Evolutionary conservation across 2,888 invertebrate species (phyloP).

Genomic region (Lasioglossum lativentre): DNA sequence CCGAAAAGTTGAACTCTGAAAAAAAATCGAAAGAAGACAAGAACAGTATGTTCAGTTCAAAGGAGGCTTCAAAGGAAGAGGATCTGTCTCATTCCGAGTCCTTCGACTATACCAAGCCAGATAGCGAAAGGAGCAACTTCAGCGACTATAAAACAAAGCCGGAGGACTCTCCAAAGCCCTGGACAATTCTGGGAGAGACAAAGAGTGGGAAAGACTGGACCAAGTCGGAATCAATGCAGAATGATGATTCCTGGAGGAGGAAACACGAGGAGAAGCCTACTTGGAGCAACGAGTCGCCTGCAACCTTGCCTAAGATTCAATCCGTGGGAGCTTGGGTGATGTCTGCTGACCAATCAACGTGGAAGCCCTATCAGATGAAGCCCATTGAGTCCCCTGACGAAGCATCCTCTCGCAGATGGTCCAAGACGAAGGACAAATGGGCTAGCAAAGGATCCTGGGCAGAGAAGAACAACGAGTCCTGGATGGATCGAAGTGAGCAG

Average conservation of each 20-base stretch:
- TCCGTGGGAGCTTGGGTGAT: slow-evolving; percentile 74
- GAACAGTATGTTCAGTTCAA: slow-evolving; percentile 10
- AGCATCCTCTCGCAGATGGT: slow-evolving; percentile 53
- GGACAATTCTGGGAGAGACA: slow-evolving; percentile 25
- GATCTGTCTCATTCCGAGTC: neutral
- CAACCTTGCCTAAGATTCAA: slow-evolving; percentile 71
- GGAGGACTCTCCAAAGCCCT: slow-evolving; percentile 32
- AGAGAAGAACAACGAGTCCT: slow-evolving; percentile 41
- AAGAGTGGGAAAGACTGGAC: slow-evolving; percentile 47
- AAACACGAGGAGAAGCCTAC: slow-evolving; percentile 35
- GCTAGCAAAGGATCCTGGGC: slow-evolving; percentile 34
- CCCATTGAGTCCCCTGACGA: slow-evolving; percentile 50
- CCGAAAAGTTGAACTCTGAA: slow-evolving; percentile 31
- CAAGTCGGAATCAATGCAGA: slow-evolving; percentile 28
- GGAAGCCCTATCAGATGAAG: slow-evolving; percentile 74
- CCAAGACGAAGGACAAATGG: slow-evolving; percentile 45
- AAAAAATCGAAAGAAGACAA: slow-evolving; percentile 42
- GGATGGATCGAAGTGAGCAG: slow-evolving; percentile 25
- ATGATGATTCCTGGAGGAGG: slow-evolving; percentile 54
- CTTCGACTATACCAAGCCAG: slow-evolving; percentile 22
- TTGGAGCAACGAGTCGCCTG: slow-evolving; percentile 36
- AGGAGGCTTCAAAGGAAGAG: slow-evolving; percentile 29
- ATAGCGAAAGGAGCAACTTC: slow-evolving; percentile 45
- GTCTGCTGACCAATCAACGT: slow-evolving; percentile 74
- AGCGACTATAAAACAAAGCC: slow-evolving; percentile 37